Evolutionary conservation across 2,113 vertebrate species (phyloP).

Genomic region (Ondatra zibethicus): DNA sequence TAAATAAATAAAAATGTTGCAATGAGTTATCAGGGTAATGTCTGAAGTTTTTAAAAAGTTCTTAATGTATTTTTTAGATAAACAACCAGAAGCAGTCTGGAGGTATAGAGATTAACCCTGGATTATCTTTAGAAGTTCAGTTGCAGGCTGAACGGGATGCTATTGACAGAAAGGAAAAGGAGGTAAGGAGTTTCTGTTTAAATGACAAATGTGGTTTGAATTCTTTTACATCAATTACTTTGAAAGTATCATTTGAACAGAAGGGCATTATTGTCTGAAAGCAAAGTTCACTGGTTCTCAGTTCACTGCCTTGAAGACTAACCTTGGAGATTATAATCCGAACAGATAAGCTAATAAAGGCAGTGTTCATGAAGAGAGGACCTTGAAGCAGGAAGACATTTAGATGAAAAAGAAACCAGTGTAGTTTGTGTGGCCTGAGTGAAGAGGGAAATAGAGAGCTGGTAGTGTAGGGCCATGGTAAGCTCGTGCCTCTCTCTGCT

Average conservation of each 20-base stretch:
- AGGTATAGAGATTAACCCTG: conserved; percentile 85
- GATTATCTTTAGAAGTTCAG: conserved; percentile 92
- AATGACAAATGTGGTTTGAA: conserved; percentile 36
- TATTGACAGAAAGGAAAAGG: conserved; percentile 97
- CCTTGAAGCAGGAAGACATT: not conserved
- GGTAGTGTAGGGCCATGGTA: not conserved
- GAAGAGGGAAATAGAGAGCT: not conserved
- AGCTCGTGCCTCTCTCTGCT: not conserved
- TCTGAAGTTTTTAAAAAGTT: conserved; percentile 61
- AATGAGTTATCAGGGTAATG: conserved; percentile 22
- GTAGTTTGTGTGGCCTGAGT: not conserved
- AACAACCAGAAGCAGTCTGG: conserved; percentile 91
- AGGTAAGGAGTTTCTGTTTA: conserved; percentile 88
- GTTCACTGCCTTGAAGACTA: not conserved
- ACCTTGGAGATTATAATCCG: not conserved
- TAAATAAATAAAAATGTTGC: not conserved
- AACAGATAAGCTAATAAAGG: not conserved
- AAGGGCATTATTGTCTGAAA: conserved; percentile 32
- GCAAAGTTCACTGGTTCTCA: conserved; percentile 2
- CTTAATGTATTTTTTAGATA: conserved; percentile 86
- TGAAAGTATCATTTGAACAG: conserved; percentile 32
- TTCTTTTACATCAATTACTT: conserved; percentile 35
- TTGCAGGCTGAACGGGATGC: conserved; percentile 97
- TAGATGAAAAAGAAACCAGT: not conserved
- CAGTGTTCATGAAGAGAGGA: not conserved